Percentiles rank a stretch among this genome's conserved stretches.
Evolutionary conservation across 2,888 invertebrate genomes (phyloP).

Genomic region (Operophtera brumata): DNA sequence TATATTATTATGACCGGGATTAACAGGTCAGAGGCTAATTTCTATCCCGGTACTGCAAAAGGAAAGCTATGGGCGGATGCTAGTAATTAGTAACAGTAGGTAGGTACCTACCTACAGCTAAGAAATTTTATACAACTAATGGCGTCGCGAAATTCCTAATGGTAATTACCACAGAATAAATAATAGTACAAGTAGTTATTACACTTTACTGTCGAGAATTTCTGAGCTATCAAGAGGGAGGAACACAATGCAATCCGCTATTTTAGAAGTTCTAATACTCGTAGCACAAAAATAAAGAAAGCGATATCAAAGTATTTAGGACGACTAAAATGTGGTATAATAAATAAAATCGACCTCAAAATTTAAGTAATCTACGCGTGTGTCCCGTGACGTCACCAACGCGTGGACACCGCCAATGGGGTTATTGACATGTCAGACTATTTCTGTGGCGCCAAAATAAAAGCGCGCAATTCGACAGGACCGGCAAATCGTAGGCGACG

Average conservation of each 20-base stretch:
- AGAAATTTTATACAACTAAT: background rate
- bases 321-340: slow-evolving; percentile 57
- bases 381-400: slow-evolving; percentile 68
- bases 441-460: slow-evolving; percentile 77
- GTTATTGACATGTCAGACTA: slow-evolving; percentile 79
- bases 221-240: background rate
- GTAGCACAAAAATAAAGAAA: slow-evolving; percentile 19
- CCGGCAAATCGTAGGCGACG: slow-evolving; percentile 30
- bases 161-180: no score
- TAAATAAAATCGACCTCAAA: slow-evolving; percentile 76
- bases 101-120: background rate
- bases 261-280: slow-evolving; percentile 11
- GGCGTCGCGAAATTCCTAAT: background rate
- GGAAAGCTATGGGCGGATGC: background rate
- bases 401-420: slow-evolving; percentile 73
- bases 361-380: slow-evolving; percentile 59
- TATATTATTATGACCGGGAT: no score
- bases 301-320: slow-evolving; percentile 54
- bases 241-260: slow-evolving; percentile 10
- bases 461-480: slow-evolving; percentile 62
- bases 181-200: background rate
- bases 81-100: background rate
- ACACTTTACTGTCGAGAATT: background rate
- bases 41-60: no score
- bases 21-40: no score